Evolutionary conservation across 2,113 vertebrate genomes (phyloP).

Genomic region (Sarotherodon lohbergeri): DNA sequence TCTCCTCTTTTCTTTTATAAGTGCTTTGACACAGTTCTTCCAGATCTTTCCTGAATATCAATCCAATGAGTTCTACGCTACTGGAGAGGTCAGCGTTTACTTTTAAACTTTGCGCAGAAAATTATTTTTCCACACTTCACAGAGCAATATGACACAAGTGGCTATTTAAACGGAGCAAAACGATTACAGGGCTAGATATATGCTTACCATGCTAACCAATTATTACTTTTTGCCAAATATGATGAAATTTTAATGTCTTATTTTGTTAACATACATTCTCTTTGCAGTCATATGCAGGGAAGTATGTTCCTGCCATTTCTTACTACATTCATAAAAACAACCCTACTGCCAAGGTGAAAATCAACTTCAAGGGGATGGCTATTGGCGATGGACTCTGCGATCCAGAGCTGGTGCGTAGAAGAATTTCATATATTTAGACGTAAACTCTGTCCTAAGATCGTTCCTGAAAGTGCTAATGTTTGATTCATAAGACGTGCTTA

Average conservation of each 20-base stretch:
- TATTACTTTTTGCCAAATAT: background rate
- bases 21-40: slow-evolving; percentile 80
- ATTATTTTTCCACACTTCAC: background rate
- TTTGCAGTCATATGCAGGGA: slow-evolving; percentile 76
- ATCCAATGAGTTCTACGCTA: slow-evolving; percentile 80
- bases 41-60: slow-evolving; percentile 81
- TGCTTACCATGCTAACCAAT: background rate
- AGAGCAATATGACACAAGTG: background rate
- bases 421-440: background rate
- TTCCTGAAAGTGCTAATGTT: background rate
- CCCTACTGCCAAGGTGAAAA: slow-evolving; percentile 68
- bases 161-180: background rate
- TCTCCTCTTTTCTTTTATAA: slow-evolving; percentile 32
- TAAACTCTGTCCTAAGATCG: background rate
- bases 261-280: background rate
- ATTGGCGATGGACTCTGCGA: slow-evolving; percentile 80
- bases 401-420: slow-evolving; percentile 73
- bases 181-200: background rate
- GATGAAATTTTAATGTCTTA: background rate
- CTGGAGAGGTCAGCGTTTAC: slow-evolving; percentile 72
- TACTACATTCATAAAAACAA: slow-evolving; percentile 81
- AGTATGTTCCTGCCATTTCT: slow-evolving; percentile 77
- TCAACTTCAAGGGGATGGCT: slow-evolving; percentile 80
- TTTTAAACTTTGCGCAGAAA: background rate
- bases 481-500: background rate